These are phyloP conservation scores for Linnaemya tessellans DNA, from an alignment of 2,888 invertebrate species.

Conservation along the genomic window DNA sequence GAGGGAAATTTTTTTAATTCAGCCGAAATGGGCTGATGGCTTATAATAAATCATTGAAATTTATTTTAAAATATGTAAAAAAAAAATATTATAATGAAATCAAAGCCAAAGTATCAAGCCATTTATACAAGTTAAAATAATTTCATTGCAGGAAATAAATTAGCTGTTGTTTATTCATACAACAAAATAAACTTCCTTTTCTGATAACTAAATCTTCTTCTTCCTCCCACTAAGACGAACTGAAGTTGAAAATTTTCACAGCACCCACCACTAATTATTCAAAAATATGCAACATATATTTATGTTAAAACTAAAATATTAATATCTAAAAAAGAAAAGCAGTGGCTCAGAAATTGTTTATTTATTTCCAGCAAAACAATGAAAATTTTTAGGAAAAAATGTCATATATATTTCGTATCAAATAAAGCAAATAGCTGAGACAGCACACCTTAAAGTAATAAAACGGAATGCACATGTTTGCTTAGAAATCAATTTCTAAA, in stretches of 20 bases:
- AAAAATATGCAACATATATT: background rate
- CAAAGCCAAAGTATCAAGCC: background rate
- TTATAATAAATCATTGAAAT: background rate
- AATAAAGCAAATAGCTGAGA: background rate
- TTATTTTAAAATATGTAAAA: background rate
- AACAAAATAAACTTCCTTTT: background rate
- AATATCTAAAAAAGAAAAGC: background rate
- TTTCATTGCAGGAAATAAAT: background rate
- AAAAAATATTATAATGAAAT: background rate
- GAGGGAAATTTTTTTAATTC: too few species aligned
- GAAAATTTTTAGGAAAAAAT: background rate
- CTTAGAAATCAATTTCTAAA: conserved; percentile 1
- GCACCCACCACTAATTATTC: background rate
- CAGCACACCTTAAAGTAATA: conserved; percentile 3
- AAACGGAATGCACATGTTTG: background rate
- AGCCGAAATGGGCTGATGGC: too few species aligned
- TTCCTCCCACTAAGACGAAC: background rate
- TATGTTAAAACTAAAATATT: conserved; percentile 18
- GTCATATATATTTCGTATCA: background rate
- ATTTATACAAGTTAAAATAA: background rate
- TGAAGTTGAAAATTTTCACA: background rate
- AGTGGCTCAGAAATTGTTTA: background rate
- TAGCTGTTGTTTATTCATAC: background rate
- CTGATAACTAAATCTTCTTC: background rate
- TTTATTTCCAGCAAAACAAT: background rate